Conservation (phyloP, 1,140 invertebrate species). For the Parasteatoda tepidariorum region DNA sequence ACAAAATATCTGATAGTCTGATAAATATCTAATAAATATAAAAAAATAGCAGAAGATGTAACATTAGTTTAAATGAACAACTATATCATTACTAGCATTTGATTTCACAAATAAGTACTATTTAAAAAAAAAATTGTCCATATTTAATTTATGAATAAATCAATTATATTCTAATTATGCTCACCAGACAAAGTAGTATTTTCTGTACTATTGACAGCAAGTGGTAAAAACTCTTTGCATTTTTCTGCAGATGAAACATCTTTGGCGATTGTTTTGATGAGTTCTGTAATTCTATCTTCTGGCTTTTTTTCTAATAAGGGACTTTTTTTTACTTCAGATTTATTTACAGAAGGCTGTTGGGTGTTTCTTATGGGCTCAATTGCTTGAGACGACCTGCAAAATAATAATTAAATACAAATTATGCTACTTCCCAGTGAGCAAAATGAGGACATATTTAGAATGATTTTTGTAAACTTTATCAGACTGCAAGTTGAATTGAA, state of each 20-base stretch:
- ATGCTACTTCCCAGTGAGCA: too few relatives aligned
- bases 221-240: slow-evolving; percentile 50
- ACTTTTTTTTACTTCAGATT: slow-evolving; percentile 8
- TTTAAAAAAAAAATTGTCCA: not conserved
- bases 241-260: slow-evolving; percentile 68
- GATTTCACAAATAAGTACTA: not conserved
- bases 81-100: too few relatives aligned
- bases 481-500: too few relatives aligned
- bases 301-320: not conserved
- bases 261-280: slow-evolving; percentile 75
- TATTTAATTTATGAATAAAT: not conserved
- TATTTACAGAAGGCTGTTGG: slow-evolving; percentile 7
- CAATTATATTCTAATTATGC: too few relatives aligned
- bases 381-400: slow-evolving; percentile 21
- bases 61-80: too few relatives aligned
- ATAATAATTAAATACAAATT: not conserved
- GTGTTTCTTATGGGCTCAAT: not conserved
- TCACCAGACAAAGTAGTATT: slow-evolving; percentile 64
- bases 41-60: too few relatives aligned
- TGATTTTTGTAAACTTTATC: too few relatives aligned
- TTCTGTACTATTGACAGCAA: slow-evolving; percentile 62
- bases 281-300: slow-evolving; percentile 74
- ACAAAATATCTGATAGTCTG: not conserved
- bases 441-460: too few relatives aligned
- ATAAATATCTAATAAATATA: not conserved